These are phyloP conservation scores for Naja naja DNA, from an alignment of 2,113 vertebrate genomes.

Conservation along the genomic window DNA sequence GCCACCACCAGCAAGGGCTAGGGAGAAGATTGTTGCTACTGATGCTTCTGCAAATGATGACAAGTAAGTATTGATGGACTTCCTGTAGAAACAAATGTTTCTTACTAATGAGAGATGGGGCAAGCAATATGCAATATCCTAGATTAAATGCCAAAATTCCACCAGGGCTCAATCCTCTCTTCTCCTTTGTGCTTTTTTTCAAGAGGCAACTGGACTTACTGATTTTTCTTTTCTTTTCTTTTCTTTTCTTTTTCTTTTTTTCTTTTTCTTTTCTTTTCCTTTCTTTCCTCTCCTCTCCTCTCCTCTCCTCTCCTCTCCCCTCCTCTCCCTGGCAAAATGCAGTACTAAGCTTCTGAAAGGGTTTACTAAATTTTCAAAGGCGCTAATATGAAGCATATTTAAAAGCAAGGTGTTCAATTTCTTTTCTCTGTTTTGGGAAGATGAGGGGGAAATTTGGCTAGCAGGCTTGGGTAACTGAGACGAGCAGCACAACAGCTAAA, in stretches of 20 bases:
- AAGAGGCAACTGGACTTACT: no score
- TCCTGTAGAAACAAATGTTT: neutral
- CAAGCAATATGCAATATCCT: neutral
- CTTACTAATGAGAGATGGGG: neutral
- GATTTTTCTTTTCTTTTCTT: neutral
- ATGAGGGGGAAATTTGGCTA: neutral
- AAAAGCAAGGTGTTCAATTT: neutral
- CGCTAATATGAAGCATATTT: neutral
- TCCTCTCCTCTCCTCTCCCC: neutral
- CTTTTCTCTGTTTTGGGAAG: neutral
- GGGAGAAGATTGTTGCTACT: neutral
- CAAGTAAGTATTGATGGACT: conserved; percentile 4
- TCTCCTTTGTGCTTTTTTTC: no score
- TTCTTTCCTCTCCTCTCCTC: neutral
- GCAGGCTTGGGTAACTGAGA: neutral
- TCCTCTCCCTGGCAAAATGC: neutral
- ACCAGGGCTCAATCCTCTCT: neutral
- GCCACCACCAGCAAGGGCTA: neutral
- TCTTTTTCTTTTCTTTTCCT: neutral
- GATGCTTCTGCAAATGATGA: neutral
- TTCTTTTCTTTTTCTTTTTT: no score
- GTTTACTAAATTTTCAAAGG: neutral
- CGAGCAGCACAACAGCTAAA: neutral
- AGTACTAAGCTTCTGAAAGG: neutral
- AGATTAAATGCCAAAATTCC: neutral